Conservation (phyloP, 2,113 vertebrate genomes). For the Cinclus mexicanus region DNA sequence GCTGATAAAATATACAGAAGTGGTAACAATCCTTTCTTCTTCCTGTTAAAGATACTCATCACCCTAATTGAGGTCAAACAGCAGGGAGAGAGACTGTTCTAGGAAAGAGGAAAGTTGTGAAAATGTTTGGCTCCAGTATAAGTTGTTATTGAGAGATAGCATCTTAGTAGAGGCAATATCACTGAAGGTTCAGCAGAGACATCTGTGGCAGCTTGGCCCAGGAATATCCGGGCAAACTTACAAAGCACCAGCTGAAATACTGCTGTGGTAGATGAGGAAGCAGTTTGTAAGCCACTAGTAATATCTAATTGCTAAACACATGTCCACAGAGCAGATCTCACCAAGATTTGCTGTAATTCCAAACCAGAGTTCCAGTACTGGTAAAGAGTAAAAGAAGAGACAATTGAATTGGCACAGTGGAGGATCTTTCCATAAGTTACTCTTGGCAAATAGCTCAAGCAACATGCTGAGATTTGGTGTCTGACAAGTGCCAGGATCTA, state of each 20-base stretch:
- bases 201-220: not conserved
- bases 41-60: not conserved
- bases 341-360: not conserved
- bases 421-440: not conserved
- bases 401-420: not conserved
- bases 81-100: not conserved
- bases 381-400: not conserved
- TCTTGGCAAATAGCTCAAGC: not conserved
- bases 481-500: not conserved
- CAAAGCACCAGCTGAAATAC: constrained; percentile 13
- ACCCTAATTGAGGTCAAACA: not conserved
- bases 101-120: not conserved
- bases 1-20: not conserved
- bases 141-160: not conserved
- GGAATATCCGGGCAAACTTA: not conserved
- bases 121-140: not conserved
- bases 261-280: not conserved
- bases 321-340: not conserved
- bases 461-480: not conserved
- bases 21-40: not conserved
- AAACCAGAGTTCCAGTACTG: not conserved
- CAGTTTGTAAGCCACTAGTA: not conserved
- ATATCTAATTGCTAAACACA: not conserved
- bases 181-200: not conserved
- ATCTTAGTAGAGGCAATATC: not conserved